Evolutionary conservation across 2,888 invertebrate genomes (phyloP).

Genomic region (Nomada hirtipes): DNA sequence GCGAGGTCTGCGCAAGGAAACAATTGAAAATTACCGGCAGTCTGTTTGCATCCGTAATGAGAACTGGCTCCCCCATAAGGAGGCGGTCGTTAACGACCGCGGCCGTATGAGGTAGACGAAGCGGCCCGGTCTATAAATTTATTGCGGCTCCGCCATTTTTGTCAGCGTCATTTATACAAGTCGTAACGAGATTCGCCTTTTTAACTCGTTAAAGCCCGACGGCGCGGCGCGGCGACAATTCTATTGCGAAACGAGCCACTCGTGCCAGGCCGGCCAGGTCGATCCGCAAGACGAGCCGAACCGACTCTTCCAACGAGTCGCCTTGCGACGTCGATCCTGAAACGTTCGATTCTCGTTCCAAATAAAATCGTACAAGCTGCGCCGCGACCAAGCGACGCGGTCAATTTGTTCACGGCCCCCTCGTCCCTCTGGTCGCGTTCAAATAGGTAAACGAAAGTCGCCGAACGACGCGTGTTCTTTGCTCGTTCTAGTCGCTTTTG

Average conservation of each 20-base stretch:
- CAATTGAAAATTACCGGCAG: conserved; percentile 72
- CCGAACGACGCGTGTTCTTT: conserved; percentile 14
- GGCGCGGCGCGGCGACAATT: conserved; percentile 50
- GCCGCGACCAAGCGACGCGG: conserved; percentile 18
- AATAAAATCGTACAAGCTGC: conserved; percentile 44
- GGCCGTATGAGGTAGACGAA: conserved; percentile 60
- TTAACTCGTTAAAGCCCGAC: conserved; percentile 62
- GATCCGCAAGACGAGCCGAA: conserved; percentile 8
- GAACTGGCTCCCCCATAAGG: conserved; percentile 70
- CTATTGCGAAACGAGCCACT: conserved; percentile 50
- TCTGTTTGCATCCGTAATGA: conserved; percentile 74
- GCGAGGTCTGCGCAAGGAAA: conserved; percentile 59
- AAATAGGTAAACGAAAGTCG: conserved; percentile 2
- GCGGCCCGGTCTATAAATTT: conserved; percentile 76
- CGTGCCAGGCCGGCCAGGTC: conserved; percentile 26
- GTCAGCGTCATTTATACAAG: conserved; percentile 78
- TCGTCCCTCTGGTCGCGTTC: background rate
- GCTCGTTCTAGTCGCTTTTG: background rate
- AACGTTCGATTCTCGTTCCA: conserved; percentile 51
- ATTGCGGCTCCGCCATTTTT: conserved; percentile 73
- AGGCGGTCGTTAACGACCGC: conserved; percentile 70
- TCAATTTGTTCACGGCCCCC: conserved; percentile 49
- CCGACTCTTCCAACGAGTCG: background rate
- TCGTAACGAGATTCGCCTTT: conserved; percentile 70
- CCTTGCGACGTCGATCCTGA: conserved; percentile 28